phyloP scores from a whole-genome alignment of 2,797 vertebrate genomes.

The Channallabes apus region DNA sequence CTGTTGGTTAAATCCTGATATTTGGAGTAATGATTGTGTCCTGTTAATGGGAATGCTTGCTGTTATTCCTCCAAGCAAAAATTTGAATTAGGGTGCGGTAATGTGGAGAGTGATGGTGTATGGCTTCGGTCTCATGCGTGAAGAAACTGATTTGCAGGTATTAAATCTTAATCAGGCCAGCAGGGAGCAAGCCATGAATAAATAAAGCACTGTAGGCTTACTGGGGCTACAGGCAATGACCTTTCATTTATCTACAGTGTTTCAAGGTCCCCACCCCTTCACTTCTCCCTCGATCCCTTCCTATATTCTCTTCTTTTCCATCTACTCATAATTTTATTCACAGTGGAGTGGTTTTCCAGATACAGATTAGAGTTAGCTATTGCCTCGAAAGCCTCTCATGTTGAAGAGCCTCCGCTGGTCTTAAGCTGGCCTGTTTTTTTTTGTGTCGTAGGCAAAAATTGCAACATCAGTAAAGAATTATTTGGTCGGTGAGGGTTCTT shows the following conservation, averaged over 20 bases:
- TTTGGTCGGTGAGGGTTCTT: neutral
- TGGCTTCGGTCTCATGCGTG: slow-evolving; percentile 50
- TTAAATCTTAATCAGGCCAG: slow-evolving; percentile 56
- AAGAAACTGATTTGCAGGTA: slow-evolving; percentile 61
- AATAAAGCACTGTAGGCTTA: slow-evolving; percentile 54
- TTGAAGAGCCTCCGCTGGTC: neutral
- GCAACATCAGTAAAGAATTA: neutral
- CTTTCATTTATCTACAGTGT: slow-evolving; percentile 67
- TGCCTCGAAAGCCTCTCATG: slow-evolving; percentile 12
- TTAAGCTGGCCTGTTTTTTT: neutral
- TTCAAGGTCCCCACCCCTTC: slow-evolving; percentile 59
- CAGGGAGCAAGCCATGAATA: slow-evolving; percentile 59
- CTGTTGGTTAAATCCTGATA: neutral
- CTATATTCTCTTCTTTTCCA: neutral
- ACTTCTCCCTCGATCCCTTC: slow-evolving; percentile 13
- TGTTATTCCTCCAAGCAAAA: slow-evolving; percentile 43
- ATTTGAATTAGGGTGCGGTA: slow-evolving; percentile 48
- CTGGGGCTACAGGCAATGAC: slow-evolving; percentile 58
- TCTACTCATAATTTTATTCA: slow-evolving; percentile 27
- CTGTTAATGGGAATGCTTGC: slow-evolving; percentile 26
- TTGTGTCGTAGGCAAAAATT: neutral
- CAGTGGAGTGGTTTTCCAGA: slow-evolving; percentile 7
- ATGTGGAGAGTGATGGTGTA: slow-evolving; percentile 52
- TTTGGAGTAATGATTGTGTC: slow-evolving; percentile 43
- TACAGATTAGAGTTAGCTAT: slow-evolving; percentile 12